A percentile compares a stretch with the other conserved stretches of the same genome.
These are phyloP conservation scores for Eunapius fragilis DNA, from an alignment of 37 sponge, comb jelly and placozoan genomes.

Conservation along the genomic window DNA sequence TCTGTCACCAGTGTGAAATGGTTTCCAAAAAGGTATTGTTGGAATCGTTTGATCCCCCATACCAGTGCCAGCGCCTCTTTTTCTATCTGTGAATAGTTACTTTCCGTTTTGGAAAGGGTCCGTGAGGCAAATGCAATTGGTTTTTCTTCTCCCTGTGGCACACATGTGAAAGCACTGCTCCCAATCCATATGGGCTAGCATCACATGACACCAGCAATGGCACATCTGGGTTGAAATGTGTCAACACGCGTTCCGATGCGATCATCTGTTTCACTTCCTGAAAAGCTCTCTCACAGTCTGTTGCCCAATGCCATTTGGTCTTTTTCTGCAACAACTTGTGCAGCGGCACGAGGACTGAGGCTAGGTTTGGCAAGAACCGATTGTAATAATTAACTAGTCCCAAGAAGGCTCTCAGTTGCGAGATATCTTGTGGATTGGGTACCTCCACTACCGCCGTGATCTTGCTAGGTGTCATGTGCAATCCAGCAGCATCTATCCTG, in stretches of 20 bases:
- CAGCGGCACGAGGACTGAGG: constrained; percentile 8
- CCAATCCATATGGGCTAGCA: constrained; percentile 15
- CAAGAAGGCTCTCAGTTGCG: constrained; percentile 29
- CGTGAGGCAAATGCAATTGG: constrained; percentile 49
- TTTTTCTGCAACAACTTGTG: constrained; percentile 12
- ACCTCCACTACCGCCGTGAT: constrained; percentile 31
- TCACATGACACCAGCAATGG: background rate
- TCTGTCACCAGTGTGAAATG: constrained; percentile 19
- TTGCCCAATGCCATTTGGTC: constrained; percentile 10
- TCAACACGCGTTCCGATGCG: background rate
- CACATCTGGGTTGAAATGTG: background rate
- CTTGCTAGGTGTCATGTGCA: constrained; percentile 17
- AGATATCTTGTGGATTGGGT: constrained; percentile 13
- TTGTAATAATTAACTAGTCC: constrained; percentile 30
- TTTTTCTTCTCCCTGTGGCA: constrained; percentile 33
- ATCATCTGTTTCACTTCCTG: background rate
- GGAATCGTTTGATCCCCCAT: constrained; percentile 27
- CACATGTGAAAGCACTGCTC: constrained; percentile 44
- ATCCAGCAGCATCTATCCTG: background rate
- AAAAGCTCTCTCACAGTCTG: background rate
- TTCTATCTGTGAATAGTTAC: constrained; percentile 34
- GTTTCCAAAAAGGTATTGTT: constrained; percentile 19
- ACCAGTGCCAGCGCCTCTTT: constrained; percentile 43
- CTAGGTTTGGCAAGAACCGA: constrained; percentile 10
- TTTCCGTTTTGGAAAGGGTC: constrained; percentile 21